A percentile compares a stretch with the other conserved stretches of the same genome.
Evolutionary conservation across 2,888 invertebrate species (phyloP).

Genomic region (Ganaspis brasiliensis): DNA sequence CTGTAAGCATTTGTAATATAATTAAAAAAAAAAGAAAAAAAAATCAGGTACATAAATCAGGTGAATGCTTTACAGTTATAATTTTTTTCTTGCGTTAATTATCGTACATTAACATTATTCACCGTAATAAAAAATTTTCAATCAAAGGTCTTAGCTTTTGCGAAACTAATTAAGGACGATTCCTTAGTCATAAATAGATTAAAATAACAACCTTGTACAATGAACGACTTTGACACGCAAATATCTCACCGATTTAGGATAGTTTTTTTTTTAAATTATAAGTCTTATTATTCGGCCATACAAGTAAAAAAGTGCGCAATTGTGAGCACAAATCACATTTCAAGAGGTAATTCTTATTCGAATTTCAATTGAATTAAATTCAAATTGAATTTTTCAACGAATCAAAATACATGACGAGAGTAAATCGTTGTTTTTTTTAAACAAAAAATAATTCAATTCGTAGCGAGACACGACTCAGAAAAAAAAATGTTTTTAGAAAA

Average conservation of each 20-base stretch:
- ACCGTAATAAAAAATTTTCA: slow-evolving; percentile 22
- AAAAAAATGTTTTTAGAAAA: slow-evolving; percentile 6
- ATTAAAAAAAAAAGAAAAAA: background rate
- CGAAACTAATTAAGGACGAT: slow-evolving; percentile 58
- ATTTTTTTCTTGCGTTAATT: background rate
- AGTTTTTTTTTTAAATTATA: background rate
- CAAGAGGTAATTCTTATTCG: background rate
- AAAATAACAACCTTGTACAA: slow-evolving; percentile 54
- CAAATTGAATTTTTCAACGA: background rate
- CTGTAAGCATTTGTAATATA: slow-evolving; percentile 36
- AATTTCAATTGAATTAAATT: too few relatives aligned
- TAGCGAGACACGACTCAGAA: slow-evolving; percentile 20
- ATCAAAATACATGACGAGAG: background rate
- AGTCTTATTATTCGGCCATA: slow-evolving; percentile 18
- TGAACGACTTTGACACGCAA: slow-evolving; percentile 53
- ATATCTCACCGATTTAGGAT: slow-evolving; percentile 45
- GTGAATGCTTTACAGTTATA: slow-evolving; percentile 2
- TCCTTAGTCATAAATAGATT: slow-evolving; percentile 54
- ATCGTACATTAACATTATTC: slow-evolving; percentile 2
- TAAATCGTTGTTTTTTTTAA: background rate
- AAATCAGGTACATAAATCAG: slow-evolving; percentile 33
- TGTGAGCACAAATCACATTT: slow-evolving; percentile 38
- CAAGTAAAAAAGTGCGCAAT: slow-evolving; percentile 11
- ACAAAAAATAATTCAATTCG: background rate
- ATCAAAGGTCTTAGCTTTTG: slow-evolving; percentile 56